phyloP scores from a whole-genome alignment of 53 echinoderm and acorn worm species.

The Astropecten irregularis region DNA sequence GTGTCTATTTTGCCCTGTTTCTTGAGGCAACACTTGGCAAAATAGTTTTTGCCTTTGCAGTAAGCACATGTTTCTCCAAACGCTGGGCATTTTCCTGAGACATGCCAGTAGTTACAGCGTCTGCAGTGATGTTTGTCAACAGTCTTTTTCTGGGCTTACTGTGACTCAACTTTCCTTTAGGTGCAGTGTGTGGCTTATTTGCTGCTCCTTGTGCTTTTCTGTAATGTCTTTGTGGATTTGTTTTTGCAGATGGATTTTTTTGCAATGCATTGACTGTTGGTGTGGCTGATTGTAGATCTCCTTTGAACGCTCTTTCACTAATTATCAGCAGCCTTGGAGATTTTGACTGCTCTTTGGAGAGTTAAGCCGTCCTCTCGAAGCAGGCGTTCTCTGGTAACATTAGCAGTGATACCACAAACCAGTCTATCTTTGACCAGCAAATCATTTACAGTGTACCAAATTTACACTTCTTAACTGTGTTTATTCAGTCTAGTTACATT shows the following conservation, averaged over 20 bases:
- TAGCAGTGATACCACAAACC: constrained; percentile 12
- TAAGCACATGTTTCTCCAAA: constrained; percentile 17
- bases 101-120: constrained; percentile 20
- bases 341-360: constrained; percentile 28
- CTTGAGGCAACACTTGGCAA: constrained; percentile 26
- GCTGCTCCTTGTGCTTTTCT: not conserved
- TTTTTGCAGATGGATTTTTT: constrained; percentile 1
- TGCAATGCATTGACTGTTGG: constrained; percentile 12
- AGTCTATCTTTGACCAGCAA: constrained; percentile 65
- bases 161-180: not conserved
- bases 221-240: not conserved
- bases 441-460: constrained; percentile 55
- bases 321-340: constrained; percentile 55
- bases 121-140: constrained; percentile 13
- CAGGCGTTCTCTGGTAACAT: constrained; percentile 33
- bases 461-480: constrained; percentile 59
- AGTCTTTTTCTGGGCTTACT: constrained; percentile 4
- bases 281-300: constrained; percentile 6
- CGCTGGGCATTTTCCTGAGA: constrained; percentile 19
- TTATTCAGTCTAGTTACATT: constrained; percentile 71
- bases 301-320: constrained; percentile 26
- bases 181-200: constrained; percentile 11
- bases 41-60: constrained; percentile 8
- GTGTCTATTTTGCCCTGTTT: constrained; percentile 6
- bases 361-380: constrained; percentile 40